Conservation (phyloP, 2,113 vertebrate species). For the Antennarius striatus region DNA sequence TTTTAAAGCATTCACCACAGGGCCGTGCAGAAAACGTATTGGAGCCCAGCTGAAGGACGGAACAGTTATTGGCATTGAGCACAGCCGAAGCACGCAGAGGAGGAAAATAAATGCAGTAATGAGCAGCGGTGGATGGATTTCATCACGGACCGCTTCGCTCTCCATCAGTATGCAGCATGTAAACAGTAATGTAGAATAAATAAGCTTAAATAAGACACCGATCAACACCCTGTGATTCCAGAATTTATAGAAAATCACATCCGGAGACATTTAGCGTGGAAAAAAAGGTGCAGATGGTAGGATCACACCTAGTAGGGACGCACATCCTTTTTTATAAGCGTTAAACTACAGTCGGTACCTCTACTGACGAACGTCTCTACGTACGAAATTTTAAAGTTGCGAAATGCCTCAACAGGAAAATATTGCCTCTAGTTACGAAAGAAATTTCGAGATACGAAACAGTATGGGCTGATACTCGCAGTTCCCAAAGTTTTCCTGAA, state of each 20-base stretch:
- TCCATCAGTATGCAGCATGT: slow-evolving; percentile 14
- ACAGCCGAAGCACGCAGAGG: neutral
- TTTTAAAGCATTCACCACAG: slow-evolving; percentile 2
- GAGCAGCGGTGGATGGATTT: slow-evolving; percentile 13
- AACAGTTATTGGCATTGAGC: neutral
- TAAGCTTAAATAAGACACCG: slow-evolving; percentile 19
- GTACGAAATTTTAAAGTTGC: too few relatives aligned
- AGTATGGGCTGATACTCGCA: too few relatives aligned
- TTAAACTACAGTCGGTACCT: too few relatives aligned
- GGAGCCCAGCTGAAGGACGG: neutral
- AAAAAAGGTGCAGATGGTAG: neutral
- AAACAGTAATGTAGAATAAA: slow-evolving; percentile 29
- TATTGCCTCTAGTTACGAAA: too few relatives aligned
- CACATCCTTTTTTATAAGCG: too few relatives aligned
- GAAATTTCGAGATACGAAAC: too few relatives aligned
- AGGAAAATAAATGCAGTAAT: slow-evolving; percentile 16
- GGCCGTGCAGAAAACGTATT: neutral
- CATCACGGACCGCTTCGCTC: slow-evolving; percentile 15
- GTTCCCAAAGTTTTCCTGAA: too few relatives aligned
- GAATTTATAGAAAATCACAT: neutral
- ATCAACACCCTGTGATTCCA: slow-evolving; percentile 1
- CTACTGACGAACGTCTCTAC: too few relatives aligned
- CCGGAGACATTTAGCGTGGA: too few relatives aligned
- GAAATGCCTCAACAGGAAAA: too few relatives aligned
- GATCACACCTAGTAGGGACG: too few relatives aligned